Evolutionary conservation across 2,797 vertebrate genomes (phyloP).

Genomic region (Dromococcyx pavoninus): DNA sequence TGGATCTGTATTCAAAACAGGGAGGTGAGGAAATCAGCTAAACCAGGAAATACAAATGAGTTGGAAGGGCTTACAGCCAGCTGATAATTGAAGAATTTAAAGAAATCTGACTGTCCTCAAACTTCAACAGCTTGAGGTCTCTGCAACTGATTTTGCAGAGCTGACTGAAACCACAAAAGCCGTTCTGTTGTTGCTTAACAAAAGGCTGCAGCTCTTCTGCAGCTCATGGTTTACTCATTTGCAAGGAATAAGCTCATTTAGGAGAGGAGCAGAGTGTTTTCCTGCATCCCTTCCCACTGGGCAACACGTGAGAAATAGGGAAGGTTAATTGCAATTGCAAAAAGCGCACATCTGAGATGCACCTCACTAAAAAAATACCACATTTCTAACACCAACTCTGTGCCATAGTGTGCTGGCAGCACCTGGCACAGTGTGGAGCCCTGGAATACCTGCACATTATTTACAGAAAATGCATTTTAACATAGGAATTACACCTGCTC

Average conservation of each 20-base stretch:
- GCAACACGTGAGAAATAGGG: background rate
- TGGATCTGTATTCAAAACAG: background rate
- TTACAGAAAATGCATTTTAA: background rate
- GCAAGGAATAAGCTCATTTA: conserved; percentile 8
- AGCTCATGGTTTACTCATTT: conserved; percentile 35
- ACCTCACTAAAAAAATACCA: fast-evolving
- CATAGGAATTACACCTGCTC: background rate
- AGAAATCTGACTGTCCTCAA: background rate
- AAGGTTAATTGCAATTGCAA: background rate
- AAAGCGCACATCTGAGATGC: background rate
- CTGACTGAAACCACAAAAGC: background rate
- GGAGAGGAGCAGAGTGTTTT: background rate
- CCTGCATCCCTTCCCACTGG: background rate
- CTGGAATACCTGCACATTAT: fast-evolving
- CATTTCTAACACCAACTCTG: fast-evolving
- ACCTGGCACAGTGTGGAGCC: fast-evolving
- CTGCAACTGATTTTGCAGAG: background rate
- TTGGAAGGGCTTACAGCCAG: background rate
- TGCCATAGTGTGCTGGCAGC: fast-evolving
- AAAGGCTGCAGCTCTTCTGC: background rate
- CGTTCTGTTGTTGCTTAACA: background rate
- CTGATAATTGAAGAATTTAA: background rate
- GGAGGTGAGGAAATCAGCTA: background rate
- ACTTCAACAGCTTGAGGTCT: background rate
- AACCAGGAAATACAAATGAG: background rate